Percentiles rank a stretch among this genome's conserved stretches.
These are phyloP conservation scores for Promerops cafer DNA, from an alignment of 2,113 vertebrate genomes.

Conservation along the genomic window DNA sequence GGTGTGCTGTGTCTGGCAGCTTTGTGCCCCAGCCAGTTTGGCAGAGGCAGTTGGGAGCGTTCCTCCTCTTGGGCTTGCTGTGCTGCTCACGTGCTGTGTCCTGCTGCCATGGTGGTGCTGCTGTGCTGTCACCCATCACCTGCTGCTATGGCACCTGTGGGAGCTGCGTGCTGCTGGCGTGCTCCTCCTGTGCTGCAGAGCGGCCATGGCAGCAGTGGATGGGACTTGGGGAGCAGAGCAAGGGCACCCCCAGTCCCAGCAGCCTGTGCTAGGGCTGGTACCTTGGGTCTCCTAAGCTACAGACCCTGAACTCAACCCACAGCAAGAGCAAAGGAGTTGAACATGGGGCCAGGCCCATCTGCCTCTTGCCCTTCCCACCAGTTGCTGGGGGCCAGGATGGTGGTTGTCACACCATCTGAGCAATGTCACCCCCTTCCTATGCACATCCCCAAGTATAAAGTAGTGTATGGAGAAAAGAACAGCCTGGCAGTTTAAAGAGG, in stretches of 20 bases:
- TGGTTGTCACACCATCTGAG: neutral
- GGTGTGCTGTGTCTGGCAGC: neutral
- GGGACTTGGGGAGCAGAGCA: neutral
- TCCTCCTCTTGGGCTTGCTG: neutral
- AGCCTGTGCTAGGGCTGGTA: neutral
- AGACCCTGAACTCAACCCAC: neutral
- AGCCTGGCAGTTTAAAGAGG: neutral
- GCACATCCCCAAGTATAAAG: neutral
- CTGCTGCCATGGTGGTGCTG: neutral
- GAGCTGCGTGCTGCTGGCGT: fast-evolving
- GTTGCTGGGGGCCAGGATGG: neutral
- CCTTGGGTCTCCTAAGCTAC: neutral
- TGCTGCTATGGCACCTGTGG: neutral
- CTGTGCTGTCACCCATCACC: neutral
- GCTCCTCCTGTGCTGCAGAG: neutral
- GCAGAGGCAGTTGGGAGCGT: neutral
- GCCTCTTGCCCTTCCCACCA: neutral
- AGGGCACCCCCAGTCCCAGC: neutral
- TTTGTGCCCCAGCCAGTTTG: neutral
- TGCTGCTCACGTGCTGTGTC: neutral
- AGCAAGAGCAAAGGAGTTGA: neutral
- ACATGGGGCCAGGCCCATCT: neutral
- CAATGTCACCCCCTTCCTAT: neutral
- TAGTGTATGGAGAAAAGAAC: neutral
- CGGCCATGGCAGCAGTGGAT: fast-evolving